Conservation (phyloP, 2,113 vertebrate species). For the Syngnathus floridae region DNA sequence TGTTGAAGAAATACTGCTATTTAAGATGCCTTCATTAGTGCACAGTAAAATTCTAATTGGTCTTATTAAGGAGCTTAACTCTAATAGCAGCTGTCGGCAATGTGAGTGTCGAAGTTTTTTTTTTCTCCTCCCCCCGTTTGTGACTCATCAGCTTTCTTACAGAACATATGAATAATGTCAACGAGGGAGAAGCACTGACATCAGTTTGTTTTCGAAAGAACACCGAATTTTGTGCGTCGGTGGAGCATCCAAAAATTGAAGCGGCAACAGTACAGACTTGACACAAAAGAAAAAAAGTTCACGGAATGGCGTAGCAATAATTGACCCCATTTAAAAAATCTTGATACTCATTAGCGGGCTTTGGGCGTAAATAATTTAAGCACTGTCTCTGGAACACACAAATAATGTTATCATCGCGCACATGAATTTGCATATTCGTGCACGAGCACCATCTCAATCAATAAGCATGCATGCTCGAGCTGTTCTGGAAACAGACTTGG, state of each 20-base stretch:
- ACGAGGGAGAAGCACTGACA: background rate
- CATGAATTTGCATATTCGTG: slow-evolving; percentile 10
- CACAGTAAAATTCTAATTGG: slow-evolving; percentile 55
- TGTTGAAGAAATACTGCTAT: slow-evolving; percentile 23
- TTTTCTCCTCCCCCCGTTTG: slow-evolving; percentile 40
- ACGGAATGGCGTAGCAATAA: slow-evolving; percentile 66
- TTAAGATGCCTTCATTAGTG: slow-evolving; percentile 41
- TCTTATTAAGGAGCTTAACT: slow-evolving; percentile 60
- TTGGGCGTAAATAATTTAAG: slow-evolving; percentile 74
- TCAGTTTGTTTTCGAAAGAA: background rate
- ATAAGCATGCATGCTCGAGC: slow-evolving; percentile 1
- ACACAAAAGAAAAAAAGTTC: slow-evolving; percentile 53
- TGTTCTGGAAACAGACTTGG: slow-evolving; percentile 73
- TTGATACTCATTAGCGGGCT: slow-evolving; percentile 78
- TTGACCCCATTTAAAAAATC: slow-evolving; percentile 79
- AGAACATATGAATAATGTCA: slow-evolving; percentile 18
- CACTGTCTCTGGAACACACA: slow-evolving; percentile 49
- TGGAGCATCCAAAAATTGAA: background rate
- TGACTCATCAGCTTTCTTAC: slow-evolving; percentile 24
- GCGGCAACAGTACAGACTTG: slow-evolving; percentile 35
- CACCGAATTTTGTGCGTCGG: slow-evolving; percentile 1
- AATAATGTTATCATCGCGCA: slow-evolving; percentile 42
- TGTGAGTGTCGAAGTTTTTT: slow-evolving; percentile 7
- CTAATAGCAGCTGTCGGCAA: slow-evolving; percentile 51
- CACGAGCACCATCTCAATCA: slow-evolving; percentile 9